Percentiles rank a stretch among this genome's conserved stretches.
Evolutionary conservation across 2,113 vertebrate species (phyloP).

Genomic region (Morone saxatilis): DNA sequence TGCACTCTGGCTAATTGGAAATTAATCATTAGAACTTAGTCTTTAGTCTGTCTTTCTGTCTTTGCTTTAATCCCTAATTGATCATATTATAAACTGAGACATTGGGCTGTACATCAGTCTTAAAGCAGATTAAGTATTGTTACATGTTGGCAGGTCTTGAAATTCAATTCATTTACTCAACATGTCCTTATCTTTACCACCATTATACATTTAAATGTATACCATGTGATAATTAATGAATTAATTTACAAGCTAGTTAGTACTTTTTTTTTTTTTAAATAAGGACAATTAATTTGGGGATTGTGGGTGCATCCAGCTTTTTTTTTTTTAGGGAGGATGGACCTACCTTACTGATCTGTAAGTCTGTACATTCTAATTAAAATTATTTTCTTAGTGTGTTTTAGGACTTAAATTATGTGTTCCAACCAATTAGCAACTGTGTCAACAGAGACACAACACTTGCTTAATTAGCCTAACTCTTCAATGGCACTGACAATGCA

Average conservation of each 20-base stretch:
- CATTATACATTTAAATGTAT: not conserved
- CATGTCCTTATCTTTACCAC: not conserved
- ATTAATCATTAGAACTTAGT: slow-evolving; percentile 48
- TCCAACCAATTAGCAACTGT: slow-evolving; percentile 50
- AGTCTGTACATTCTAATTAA: slow-evolving; percentile 1
- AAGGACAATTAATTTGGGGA: not conserved
- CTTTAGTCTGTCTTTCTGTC: not conserved
- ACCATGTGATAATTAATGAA: not conserved
- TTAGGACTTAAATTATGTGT: slow-evolving; percentile 48
- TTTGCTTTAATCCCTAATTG: slow-evolving; percentile 18
- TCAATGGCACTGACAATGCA: not conserved
- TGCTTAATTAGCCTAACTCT: slow-evolving; percentile 9
- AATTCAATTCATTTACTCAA: slow-evolving; percentile 7
- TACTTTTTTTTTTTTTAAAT: not conserved
- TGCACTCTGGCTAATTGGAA: slow-evolving; percentile 56
- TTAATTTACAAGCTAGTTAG: not conserved
- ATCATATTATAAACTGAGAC: slow-evolving; percentile 15
- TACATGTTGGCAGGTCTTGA: not conserved
- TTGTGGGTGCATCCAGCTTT: not conserved
- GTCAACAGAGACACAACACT: slow-evolving; percentile 36
- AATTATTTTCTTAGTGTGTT: slow-evolving; percentile 18
- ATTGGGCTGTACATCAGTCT: slow-evolving; percentile 7
- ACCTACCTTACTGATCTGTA: not conserved
- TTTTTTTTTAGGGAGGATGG: not conserved
- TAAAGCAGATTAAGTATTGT: slow-evolving; percentile 33